Evolutionary conservation across 1,140 invertebrate genomes (phyloP), one percentile per base, ranked within the genome.

Genomic region (Triops cancriformis): DNA sequence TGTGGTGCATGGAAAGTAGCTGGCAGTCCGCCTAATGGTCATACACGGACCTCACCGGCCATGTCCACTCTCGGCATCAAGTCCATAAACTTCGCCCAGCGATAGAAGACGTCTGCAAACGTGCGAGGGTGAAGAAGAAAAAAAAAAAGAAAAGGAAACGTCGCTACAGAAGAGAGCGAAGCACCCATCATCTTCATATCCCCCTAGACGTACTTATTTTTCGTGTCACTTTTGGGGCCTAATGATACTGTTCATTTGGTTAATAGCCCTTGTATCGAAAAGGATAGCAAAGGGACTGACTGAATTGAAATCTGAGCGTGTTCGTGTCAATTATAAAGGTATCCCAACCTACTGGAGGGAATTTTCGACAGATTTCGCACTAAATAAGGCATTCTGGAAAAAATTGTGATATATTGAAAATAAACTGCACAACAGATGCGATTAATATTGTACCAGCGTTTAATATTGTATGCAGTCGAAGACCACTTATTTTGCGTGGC

Each of bases 41-140:
- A 64, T 23, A 64, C n/a, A 64, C 51, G 51, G 51, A 64, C 51
- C 51, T 64, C 51, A 64, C 51, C 51, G 51, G 51, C 51, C 51
- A 64, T 64, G 51, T 64, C 51, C 51, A 64, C 51, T 64, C 51
- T 23, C 51, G 51, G 51, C 51, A 64, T 64, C 51, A 64, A 64
- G 18, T 64, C 51, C 51, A 64, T 64, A 64, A 64, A 64, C 18
- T 64, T 23, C 51, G 14, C 7, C 51, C 10, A 64, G 51, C 51
- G 51, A 64, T 64, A 64, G 51, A 64, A 64, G 23, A 64, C 51
- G 51, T 64, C 51, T 64, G 51, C 51, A 64, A 64, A 64, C 51
- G 51, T 64, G 51, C 51, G 23, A 64, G 51, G 31, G 31, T 37
- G 31, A n/a, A 64, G n/a, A n/a, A n/a, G n/a, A 64, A 64, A 64